These are phyloP conservation scores for Peromyscus eremicus DNA, from an alignment of 2,797 vertebrate genomes.

Conservation along the genomic window DNA sequence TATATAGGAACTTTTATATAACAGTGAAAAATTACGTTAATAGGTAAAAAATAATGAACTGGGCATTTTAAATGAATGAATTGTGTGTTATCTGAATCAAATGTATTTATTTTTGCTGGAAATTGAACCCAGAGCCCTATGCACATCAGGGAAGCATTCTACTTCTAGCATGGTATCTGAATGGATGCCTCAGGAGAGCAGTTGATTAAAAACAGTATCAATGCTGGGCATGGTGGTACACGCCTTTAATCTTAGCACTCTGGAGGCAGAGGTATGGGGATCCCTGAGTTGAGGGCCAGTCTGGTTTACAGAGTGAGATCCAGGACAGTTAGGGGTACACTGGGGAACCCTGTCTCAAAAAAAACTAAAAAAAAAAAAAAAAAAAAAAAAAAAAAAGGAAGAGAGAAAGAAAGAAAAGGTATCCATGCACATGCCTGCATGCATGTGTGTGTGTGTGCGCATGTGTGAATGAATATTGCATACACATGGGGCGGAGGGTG, in stretches of 20 bases:
- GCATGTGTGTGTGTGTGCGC: too few relatives aligned
- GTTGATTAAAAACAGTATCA: neutral
- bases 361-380: too few relatives aligned
- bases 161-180: neutral
- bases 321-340: neutral
- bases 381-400: too few relatives aligned
- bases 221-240: fast-evolving
- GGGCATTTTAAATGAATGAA: conserved; percentile 42
- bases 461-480: too few relatives aligned
- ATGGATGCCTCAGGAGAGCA: conserved; percentile 26
- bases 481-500: too few relatives aligned
- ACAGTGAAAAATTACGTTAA: neutral
- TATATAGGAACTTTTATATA: neutral
- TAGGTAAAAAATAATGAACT: neutral
- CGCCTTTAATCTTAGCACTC: neutral
- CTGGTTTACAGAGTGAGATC: neutral
- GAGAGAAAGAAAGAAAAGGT: too few relatives aligned
- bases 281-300: neutral
- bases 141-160: neutral
- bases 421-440: too few relatives aligned
- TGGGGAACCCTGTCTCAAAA: neutral
- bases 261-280: neutral
- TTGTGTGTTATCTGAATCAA: conserved; percentile 11
- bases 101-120: neutral
- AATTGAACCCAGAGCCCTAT: neutral